A percentile compares a stretch with the other conserved stretches of the same genome.
phyloP scores from a whole-genome alignment of 2,888 invertebrate genomes.

The Sminthurides aquaticus region DNA sequence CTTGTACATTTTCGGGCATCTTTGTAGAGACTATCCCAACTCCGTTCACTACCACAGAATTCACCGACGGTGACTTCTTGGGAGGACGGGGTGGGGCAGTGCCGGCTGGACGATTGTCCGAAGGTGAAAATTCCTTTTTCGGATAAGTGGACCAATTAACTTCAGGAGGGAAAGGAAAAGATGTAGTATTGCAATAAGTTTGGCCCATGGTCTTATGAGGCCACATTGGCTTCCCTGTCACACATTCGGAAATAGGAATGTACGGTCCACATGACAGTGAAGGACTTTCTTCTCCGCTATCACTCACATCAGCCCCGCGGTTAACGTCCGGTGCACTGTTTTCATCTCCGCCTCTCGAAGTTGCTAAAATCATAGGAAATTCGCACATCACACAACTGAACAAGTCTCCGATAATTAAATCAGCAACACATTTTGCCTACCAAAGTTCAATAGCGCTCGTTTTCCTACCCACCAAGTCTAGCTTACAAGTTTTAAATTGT shows the following conservation, averaged over 20 bases:
- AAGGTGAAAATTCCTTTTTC: constrained; percentile 26
- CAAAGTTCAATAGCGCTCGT: too few species aligned
- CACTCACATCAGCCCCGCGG: constrained; percentile 25
- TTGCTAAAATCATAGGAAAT: constrained; percentile 18
- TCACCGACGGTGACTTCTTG: constrained; percentile 27
- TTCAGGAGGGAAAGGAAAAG: constrained; percentile 42
- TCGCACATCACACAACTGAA: too few species aligned
- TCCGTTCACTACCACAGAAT: constrained; percentile 1
- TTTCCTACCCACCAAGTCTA: too few species aligned
- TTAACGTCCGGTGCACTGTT: constrained; percentile 23
- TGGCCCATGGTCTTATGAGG: constrained; percentile 32
- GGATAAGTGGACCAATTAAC: constrained; percentile 43
- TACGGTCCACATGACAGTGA: constrained; percentile 60
- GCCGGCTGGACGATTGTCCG: constrained; percentile 9
- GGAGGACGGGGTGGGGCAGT: constrained; percentile 40
- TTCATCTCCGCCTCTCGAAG: constrained; percentile 30
- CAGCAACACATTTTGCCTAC: too few species aligned
- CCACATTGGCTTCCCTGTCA: constrained; percentile 61
- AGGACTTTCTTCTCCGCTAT: constrained; percentile 41
- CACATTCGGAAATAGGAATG: constrained; percentile 86
- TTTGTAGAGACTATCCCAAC: neutral
- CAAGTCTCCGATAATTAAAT: too few species aligned
- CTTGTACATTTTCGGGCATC: constrained; percentile 32
- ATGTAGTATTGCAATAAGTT: constrained; percentile 35
- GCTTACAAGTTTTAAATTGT: too few species aligned